Evolutionary conservation across 2,113 vertebrate genomes (phyloP).

Genomic region (Notothenia rossii): DNA sequence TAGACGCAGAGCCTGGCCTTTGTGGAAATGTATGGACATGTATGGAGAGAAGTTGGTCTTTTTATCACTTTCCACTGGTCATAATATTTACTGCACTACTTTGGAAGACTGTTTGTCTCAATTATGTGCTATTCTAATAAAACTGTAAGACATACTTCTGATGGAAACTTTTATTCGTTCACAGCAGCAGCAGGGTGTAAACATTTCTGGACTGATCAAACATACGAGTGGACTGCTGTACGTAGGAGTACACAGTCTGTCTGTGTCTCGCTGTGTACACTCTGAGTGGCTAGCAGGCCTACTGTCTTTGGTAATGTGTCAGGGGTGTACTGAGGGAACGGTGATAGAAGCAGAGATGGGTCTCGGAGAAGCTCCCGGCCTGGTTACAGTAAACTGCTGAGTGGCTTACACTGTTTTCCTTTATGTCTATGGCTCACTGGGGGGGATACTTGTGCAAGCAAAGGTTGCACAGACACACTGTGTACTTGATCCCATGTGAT

Average conservation of each 20-base stretch:
- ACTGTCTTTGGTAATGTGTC: slow-evolving; percentile 47
- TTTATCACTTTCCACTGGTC: slow-evolving; percentile 13
- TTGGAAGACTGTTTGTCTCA: slow-evolving; percentile 6
- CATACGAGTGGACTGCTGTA: background rate
- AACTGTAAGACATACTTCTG: background rate
- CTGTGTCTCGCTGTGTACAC: background rate
- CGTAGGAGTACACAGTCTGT: background rate
- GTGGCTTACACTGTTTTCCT: slow-evolving; percentile 26
- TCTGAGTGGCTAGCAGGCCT: background rate
- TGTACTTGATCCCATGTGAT: slow-evolving; percentile 5
- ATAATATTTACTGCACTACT: slow-evolving; percentile 51
- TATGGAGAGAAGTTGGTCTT: slow-evolving; percentile 10
- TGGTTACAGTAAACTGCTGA: slow-evolving; percentile 69
- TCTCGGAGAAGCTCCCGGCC: slow-evolving; percentile 39
- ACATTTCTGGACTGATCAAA: slow-evolving; percentile 42
- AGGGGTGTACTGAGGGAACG: slow-evolving; percentile 17
- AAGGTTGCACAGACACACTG: slow-evolving; percentile 36
- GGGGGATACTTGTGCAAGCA: slow-evolving; percentile 36
- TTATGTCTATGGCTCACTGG: slow-evolving; percentile 25
- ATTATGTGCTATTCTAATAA: slow-evolving; percentile 19
- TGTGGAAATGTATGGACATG: slow-evolving; percentile 23
- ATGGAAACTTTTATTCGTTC: slow-evolving; percentile 31
- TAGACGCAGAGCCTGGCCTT: background rate
- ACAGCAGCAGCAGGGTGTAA: slow-evolving; percentile 27
- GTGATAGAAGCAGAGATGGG: slow-evolving; percentile 27